Conservation (phyloP, 2,797 vertebrate species). For the Paratrypauchen microcephalus region DNA sequence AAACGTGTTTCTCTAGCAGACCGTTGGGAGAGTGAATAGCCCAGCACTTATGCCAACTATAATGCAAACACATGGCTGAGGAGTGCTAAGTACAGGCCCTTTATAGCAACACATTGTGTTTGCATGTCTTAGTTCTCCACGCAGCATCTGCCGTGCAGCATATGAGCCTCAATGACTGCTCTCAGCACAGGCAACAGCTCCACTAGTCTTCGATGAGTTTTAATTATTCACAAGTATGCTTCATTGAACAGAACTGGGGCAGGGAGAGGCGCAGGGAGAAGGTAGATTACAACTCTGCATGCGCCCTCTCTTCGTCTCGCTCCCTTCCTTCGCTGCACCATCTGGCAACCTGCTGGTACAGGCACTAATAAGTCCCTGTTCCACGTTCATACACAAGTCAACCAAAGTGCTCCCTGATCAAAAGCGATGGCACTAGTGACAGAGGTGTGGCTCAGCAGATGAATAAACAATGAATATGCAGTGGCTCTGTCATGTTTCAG, state of each 20-base stretch:
- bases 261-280: constrained; percentile 26
- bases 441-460: background rate
- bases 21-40: constrained; percentile 1
- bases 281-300: constrained; percentile 27
- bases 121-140: constrained; percentile 4
- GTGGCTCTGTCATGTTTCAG: background rate
- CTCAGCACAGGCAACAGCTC: constrained; percentile 36
- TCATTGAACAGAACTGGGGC: constrained; percentile 43
- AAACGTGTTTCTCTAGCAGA: background rate
- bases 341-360: constrained; percentile 39
- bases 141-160: constrained; percentile 14
- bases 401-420: constrained; percentile 17
- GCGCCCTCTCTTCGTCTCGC: background rate
- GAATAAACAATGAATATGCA: constrained; percentile 8
- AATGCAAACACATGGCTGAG: constrained; percentile 6
- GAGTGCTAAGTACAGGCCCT: background rate
- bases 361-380: constrained; percentile 27
- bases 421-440: constrained; percentile 17
- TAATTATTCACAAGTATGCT: constrained; percentile 58
- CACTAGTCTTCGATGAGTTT: constrained; percentile 44
- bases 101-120: constrained; percentile 11
- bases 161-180: constrained; percentile 13
- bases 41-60: background rate
- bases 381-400: constrained; percentile 12
- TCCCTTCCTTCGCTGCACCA: constrained; percentile 20